Conservation (phyloP, 2,113 vertebrate genomes). For the Rhynchopsitta pachyrhyncha region DNA sequence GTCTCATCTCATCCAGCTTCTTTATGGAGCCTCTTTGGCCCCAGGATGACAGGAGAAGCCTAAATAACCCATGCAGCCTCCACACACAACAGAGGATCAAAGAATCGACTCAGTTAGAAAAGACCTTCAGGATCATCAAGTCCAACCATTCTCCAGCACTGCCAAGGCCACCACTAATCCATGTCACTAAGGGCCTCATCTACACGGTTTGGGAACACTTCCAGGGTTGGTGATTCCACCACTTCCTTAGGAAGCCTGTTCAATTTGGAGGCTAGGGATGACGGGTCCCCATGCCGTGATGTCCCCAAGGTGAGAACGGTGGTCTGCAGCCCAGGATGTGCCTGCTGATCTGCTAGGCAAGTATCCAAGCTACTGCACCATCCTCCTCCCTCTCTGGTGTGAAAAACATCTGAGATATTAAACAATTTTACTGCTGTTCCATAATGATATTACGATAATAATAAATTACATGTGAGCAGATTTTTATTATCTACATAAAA, state of each 20-base stretch:
- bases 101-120: neutral
- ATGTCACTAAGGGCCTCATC: neutral
- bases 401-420: conserved; percentile 40
- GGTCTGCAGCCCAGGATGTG: neutral
- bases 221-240: neutral
- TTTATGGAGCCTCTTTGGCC: neutral
- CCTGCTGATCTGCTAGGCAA: neutral
- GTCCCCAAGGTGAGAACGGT: neutral
- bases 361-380: neutral
- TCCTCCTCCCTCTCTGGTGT: neutral
- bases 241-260: neutral
- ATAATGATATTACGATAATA: conserved; percentile 66
- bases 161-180: neutral
- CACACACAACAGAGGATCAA: neutral
- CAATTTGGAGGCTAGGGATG: neutral
- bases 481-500: conserved; percentile 58
- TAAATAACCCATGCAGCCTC: neutral
- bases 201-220: neutral
- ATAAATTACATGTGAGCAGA: conserved; percentile 60
- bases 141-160: neutral
- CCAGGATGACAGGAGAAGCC: neutral
- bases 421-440: conserved; percentile 40
- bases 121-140: neutral
- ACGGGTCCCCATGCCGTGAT: rapidly evolving
- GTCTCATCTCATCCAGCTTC: neutral